phyloP scores from a whole-genome alignment of 2,888 invertebrate genomes.

The Ceriagrion tenellum region DNA sequence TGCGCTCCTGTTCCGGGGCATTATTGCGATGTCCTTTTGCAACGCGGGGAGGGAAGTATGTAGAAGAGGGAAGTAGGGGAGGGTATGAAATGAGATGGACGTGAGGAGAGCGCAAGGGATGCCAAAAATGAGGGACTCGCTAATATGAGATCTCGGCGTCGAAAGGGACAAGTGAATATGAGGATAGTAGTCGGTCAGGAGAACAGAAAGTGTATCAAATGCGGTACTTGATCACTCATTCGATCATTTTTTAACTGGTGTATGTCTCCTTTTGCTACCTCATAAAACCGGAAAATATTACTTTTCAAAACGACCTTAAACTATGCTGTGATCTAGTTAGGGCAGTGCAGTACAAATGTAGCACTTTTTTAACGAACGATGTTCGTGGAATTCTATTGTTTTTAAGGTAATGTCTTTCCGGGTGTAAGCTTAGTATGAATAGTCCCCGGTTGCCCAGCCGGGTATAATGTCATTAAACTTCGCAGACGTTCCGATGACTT shows the following conservation, averaged over 20 bases:
- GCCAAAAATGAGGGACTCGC: not conserved
- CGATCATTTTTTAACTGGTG: too few species aligned
- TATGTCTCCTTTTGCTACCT: not conserved
- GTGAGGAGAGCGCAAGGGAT: not conserved
- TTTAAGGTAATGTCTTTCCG: too few species aligned
- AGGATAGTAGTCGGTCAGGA: not conserved
- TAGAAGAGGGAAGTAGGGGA: not conserved
- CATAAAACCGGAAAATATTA: too few species aligned
- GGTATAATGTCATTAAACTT: too few species aligned
- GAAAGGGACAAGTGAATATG: not conserved
- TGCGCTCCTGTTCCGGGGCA: constrained; percentile 18
- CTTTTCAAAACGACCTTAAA: too few species aligned
- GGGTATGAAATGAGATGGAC: not conserved
- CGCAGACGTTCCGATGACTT: too few species aligned
- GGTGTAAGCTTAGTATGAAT: too few species aligned
- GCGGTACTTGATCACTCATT: not conserved
- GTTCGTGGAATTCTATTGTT: too few species aligned
- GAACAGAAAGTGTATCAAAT: not conserved
- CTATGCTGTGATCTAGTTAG: too few species aligned
- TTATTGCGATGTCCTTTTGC: not conserved
- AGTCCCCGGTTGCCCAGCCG: too few species aligned
- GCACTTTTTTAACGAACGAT: too few species aligned
- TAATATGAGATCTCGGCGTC: not conserved
- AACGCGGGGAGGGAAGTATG: not conserved
- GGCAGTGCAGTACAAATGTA: too few species aligned